Evolutionary conservation across 2,113 vertebrate species (phyloP).

Genomic region (Helogale parvula): DNA sequence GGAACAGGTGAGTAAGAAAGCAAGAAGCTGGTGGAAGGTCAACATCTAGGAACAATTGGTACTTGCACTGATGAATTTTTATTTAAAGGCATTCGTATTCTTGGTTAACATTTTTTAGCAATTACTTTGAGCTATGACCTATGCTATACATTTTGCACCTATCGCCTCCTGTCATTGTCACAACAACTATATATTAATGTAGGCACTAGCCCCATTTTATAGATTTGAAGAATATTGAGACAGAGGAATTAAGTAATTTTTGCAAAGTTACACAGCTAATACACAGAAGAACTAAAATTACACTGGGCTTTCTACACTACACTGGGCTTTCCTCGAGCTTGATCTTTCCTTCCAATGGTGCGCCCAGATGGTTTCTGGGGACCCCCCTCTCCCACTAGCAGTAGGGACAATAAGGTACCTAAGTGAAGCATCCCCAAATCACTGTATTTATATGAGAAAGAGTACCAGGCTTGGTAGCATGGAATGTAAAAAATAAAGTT

Average conservation of each 20-base stretch:
- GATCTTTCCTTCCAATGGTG: background rate
- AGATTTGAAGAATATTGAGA: background rate
- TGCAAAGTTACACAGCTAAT: background rate
- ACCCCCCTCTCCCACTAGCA: conserved; percentile 5
- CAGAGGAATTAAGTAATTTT: background rate
- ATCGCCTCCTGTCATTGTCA: background rate
- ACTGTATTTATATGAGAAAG: background rate
- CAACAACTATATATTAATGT: accelerated
- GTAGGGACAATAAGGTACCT: too few species aligned
- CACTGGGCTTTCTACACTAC: background rate
- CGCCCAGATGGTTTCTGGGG: background rate
- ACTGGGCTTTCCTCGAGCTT: background rate
- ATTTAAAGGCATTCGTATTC: background rate
- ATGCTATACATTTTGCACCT: accelerated
- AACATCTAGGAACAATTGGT: accelerated
- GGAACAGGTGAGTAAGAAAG: background rate
- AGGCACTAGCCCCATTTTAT: background rate
- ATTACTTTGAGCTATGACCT: accelerated
- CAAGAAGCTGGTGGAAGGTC: background rate
- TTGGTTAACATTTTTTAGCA: background rate
- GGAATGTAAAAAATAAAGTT: background rate
- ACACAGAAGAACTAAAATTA: background rate
- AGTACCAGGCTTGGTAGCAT: background rate
- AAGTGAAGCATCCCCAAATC: background rate
- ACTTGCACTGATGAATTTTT: background rate